Evolutionary conservation across 1,140 invertebrate genomes (phyloP), one percentile per base, ranked within the genome.

Genomic region (Drosophila novamexicana): DNA sequence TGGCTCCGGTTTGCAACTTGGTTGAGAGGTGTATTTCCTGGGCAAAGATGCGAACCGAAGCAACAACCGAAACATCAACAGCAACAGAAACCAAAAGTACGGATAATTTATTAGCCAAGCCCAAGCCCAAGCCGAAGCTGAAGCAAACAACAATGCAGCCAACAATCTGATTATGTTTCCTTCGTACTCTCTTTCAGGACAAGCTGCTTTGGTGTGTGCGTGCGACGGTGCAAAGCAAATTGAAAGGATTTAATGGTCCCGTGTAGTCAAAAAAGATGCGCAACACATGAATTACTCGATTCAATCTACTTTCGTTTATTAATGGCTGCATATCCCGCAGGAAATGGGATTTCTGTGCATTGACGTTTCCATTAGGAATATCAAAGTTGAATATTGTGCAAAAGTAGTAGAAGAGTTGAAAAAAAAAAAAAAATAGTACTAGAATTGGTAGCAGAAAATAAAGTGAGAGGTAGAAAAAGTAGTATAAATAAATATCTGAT

Each of bases 1-100:
- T 16, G 36, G 6, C 53, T 50, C 44, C 22, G 56, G 57, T 50
- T 74, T 34, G 65, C 36, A 62, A 61, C 50, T 74, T 62, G 50
- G 65, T 44, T 69, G 56, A 69, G 61, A 74, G 71, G 71, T 69
- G 65, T 74, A 62, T 62, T 74, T 68, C 65, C 71, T 74, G 64
- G 50, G 56, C 36, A 40, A 14, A 67, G 54, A 37, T 10, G 36
- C 47, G 54, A 44, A 7, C 45, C n/a, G 34, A 40, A 52, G 8
- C 42, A 16, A 36, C 32, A 37, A 12, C 45, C 22, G 22, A 29
- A 29, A 29, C 22, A 50, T 52, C 52, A 57, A 49, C 61, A 50
- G 52, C 52, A 57, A 49, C 61, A 50, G 62, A 34, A 39, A 18
- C 57, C 66, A 37, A 58, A 59, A 67, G 70, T 73, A 29, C 3